phyloP scores from a whole-genome alignment of 2,797 vertebrate genomes.

The Calcarius lapponicus region DNA sequence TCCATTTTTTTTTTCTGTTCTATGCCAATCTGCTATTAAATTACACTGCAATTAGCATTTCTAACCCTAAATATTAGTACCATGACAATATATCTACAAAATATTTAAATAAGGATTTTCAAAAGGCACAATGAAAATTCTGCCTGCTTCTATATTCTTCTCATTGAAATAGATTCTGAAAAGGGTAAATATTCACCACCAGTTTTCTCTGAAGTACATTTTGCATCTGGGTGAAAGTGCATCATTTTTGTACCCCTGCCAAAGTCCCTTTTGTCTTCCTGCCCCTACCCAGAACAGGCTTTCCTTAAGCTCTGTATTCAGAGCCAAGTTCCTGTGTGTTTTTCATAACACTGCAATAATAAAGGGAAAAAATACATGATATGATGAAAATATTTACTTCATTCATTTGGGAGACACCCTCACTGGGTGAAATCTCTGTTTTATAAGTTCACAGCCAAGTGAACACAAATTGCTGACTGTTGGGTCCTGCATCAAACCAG shows the following conservation, averaged over 20 bases:
- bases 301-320: not conserved
- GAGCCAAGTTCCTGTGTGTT: not conserved
- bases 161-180: not conserved
- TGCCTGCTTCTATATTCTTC: not conserved
- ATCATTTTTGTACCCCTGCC: accelerated
- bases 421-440: not conserved
- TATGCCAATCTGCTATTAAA: not conserved
- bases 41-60: not conserved
- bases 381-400: not conserved
- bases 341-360: not conserved
- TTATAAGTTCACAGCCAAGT: not conserved
- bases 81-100: not conserved
- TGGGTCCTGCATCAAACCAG: not conserved
- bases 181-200: not conserved
- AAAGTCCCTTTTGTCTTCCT: not conserved
- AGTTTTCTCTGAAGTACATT: not conserved
- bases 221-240: not conserved
- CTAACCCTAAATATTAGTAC: not conserved
- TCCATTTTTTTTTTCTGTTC: not conserved
- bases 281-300: accelerated
- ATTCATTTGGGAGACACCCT: not conserved
- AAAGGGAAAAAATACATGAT: not conserved
- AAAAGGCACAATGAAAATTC: not conserved
- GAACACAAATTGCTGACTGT: not conserved
- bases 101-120: not conserved